Evolutionary conservation across 2,113 vertebrate species (phyloP).

Genomic region (Salvelinus namaycush): DNA sequence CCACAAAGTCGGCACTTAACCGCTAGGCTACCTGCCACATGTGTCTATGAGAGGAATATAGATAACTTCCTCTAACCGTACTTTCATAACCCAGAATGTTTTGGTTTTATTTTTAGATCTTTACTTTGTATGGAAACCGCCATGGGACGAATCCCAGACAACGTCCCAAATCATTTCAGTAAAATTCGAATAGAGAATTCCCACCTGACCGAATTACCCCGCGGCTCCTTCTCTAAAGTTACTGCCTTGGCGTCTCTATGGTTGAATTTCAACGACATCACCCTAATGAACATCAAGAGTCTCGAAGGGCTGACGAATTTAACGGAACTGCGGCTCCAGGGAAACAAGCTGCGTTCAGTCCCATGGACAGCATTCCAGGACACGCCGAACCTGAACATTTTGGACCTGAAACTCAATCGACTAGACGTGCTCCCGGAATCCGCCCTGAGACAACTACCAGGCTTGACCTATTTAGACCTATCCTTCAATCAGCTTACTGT

Average conservation of each 20-base stretch:
- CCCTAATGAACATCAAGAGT: slow-evolving; percentile 83
- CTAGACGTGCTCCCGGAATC: slow-evolving; percentile 84
- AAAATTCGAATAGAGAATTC: slow-evolving; percentile 89
- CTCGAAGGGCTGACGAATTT: slow-evolving; percentile 78
- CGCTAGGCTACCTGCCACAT: too few relatives aligned
- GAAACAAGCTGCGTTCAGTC: slow-evolving; percentile 84
- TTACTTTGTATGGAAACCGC: slow-evolving; percentile 81
- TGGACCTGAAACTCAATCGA: slow-evolving; percentile 88
- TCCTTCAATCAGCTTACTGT: slow-evolving; percentile 89
- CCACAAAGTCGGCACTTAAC: too few relatives aligned
- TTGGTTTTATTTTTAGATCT: slow-evolving; percentile 66
- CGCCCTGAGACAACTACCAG: slow-evolving; percentile 78
- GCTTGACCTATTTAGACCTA: slow-evolving; percentile 89
- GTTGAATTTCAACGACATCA: slow-evolving; percentile 90
- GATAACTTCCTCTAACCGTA: too few relatives aligned
- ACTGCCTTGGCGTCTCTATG: slow-evolving; percentile 86
- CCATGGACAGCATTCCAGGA: slow-evolving; percentile 87
- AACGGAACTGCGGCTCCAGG: slow-evolving; percentile 85
- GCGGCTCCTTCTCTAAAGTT: slow-evolving; percentile 73
- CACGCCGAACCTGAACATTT: slow-evolving; percentile 78
- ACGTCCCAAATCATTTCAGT: slow-evolving; percentile 77
- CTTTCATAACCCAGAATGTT: too few relatives aligned
- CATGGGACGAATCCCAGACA: slow-evolving; percentile 76
- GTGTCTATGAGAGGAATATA: too few relatives aligned
- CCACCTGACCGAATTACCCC: slow-evolving; percentile 81